Base-by-base conservation (phyloP, 2,888 invertebrate genomes). In the Molanna angustata region DNA sequence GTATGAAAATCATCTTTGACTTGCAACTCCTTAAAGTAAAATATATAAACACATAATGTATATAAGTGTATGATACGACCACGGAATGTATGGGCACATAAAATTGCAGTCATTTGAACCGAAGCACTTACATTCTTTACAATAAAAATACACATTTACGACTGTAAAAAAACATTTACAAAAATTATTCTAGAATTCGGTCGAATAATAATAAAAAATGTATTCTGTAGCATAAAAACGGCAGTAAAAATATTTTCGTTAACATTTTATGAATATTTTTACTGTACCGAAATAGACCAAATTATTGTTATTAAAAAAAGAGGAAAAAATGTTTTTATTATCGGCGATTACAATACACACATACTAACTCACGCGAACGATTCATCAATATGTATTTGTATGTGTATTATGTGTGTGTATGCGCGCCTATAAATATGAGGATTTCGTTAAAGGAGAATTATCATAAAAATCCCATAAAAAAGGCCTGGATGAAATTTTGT, bases 381-480 rank as follows among this genome's bases (percentile, higher is more conserved):
- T 52, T 45, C 40, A 52, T 52, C 52, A 44, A 48, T 49, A 49
- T 39, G 22, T 39, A 49, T 27, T 27, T 27, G 6, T 11, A 7
- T 27, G n/a, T n/a, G n/a, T 11, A 27, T 7, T 27, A 11, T 27
- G 27, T 27, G 4, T 27, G 27, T 27, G 4, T 7, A 4, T 7
- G 27, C 11, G 11, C 11, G 11, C 27, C 20, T 43, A 40, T 54
- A 37, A 54, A 51, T 52, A 48, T 57, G 49, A 52, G 52, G 54
- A 45, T 54, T 53, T 50, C 41, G 42, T 54, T 45, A 51, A 54
- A 54, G 43, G 37, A 39, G 27, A 18, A 57, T 57, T 57, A 57
- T 48, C 57, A 54, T 57, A 57, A 57, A 54, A 54, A 54, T 42
- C 54, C 52, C 57, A 57, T 57, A 57, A 57, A 57, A 48, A 54